Percentiles rank a stretch among this genome's conserved stretches.
Conservation (phyloP, 2,888 invertebrate species). For the Mesochorus sp. region DNA sequence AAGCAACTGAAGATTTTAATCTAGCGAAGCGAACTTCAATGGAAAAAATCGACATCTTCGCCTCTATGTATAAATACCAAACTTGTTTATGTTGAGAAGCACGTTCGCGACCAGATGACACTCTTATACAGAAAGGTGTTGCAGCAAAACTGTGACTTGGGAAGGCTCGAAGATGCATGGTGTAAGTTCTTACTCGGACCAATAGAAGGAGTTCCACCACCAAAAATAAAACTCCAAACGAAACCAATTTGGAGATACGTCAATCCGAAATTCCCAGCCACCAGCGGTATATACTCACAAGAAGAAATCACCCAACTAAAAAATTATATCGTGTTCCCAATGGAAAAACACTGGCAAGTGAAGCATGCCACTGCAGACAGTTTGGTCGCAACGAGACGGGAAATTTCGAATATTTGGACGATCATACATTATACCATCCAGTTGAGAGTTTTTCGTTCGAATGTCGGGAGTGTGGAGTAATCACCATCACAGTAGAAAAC, state of each 20-base stretch:
- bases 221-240: constrained; percentile 7
- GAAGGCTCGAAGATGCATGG: constrained; percentile 29
- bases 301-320: not conserved
- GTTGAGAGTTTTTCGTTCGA: too few species aligned
- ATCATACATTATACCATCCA: too few species aligned
- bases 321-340: constrained; percentile 50
- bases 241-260: constrained; percentile 37
- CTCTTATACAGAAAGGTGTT: constrained; percentile 16
- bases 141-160: constrained; percentile 29
- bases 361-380: too few species aligned
- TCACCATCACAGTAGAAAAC: too few species aligned
- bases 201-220: constrained; percentile 1
- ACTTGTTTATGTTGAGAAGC: constrained; percentile 27
- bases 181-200: constrained; percentile 30
- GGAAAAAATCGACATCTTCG: constrained; percentile 54
- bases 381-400: constrained; percentile 2
- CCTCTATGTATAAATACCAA: constrained; percentile 60
- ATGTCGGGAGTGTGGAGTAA: too few species aligned
- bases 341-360: constrained; percentile 26
- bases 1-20: not conserved
- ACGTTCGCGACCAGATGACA: too few species aligned
- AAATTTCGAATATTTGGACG: too few species aligned
- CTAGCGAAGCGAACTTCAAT: not conserved
- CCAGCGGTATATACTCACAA: constrained; percentile 43
- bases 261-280: constrained; percentile 29